Percentiles rank a stretch among this genome's conserved stretches.
These are phyloP conservation scores for Graptemys geographica DNA, from an alignment of 2,797 vertebrate genomes.

Conservation along the genomic window DNA sequence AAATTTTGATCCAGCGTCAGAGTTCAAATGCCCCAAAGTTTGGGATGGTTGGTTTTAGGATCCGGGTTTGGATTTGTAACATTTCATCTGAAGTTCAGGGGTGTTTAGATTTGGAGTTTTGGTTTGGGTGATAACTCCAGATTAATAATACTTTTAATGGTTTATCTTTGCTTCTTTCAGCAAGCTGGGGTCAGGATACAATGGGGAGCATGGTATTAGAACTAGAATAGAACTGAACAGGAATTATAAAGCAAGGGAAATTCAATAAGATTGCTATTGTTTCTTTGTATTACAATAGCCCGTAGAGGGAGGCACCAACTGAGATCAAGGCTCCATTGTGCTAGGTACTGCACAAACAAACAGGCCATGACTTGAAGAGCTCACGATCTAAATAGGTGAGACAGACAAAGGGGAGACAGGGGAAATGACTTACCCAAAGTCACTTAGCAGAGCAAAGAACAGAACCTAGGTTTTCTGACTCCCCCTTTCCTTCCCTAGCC, in stretches of 20 bases:
- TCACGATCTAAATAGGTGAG: neutral
- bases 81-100: neutral
- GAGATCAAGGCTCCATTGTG: slow-evolving; percentile 17
- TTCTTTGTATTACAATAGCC: slow-evolving; percentile 34
- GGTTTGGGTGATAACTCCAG: slow-evolving; percentile 46
- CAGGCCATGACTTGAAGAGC: neutral
- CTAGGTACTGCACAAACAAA: neutral
- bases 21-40: neutral
- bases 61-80: slow-evolving; percentile 33
- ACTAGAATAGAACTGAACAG: slow-evolving; percentile 37
- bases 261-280: slow-evolving; percentile 56
- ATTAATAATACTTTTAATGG: slow-evolving; percentile 61
- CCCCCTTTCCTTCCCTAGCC: rapidly evolving
- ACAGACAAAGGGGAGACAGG: neutral
- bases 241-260: slow-evolving; percentile 36
- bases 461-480: neutral
- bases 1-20: slow-evolving; percentile 13
- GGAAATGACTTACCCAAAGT: neutral
- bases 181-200: slow-evolving; percentile 54
- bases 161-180: neutral
- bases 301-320: slow-evolving; percentile 32
- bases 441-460: neutral
- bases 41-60: neutral
- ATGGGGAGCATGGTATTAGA: slow-evolving; percentile 34
- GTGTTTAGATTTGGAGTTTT: slow-evolving; percentile 63